These are phyloP conservation scores for Chionomys nivalis DNA, from an alignment of 2,113 vertebrate genomes.

Conservation along the genomic window DNA sequence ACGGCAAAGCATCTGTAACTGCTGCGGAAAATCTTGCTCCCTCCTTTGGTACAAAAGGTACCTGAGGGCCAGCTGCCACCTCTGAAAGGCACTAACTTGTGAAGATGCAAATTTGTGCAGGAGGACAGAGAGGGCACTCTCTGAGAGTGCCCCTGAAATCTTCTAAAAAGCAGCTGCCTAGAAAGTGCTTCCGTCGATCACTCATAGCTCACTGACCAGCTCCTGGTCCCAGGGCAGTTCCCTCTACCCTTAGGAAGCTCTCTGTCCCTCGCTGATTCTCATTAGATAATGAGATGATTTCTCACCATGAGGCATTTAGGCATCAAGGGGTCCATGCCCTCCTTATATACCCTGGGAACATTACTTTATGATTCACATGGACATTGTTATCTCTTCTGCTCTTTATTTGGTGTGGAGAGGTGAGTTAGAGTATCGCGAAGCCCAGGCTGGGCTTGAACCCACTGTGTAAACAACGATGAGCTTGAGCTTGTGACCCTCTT, in stretches of 20 bases:
- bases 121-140: neutral
- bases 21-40: neutral
- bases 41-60: neutral
- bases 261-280: neutral
- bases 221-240: neutral
- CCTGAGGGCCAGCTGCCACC: neutral
- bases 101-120: neutral
- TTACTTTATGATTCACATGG: neutral
- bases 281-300: neutral
- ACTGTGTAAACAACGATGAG: neutral
- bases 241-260: neutral
- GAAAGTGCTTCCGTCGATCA: neutral
- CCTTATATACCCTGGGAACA: neutral
- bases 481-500: neutral
- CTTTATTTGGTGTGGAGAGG: neutral
- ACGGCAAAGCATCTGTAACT: too few relatives aligned
- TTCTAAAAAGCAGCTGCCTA: neutral
- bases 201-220: neutral
- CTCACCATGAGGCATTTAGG: neutral
- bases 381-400: neutral
- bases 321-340: neutral
- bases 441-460: neutral
- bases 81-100: neutral
- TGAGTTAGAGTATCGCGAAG: neutral
- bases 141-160: neutral